Evolutionary conservation across 1,140 invertebrate species (phyloP).

Genomic region (Drosophila hydei): DNA sequence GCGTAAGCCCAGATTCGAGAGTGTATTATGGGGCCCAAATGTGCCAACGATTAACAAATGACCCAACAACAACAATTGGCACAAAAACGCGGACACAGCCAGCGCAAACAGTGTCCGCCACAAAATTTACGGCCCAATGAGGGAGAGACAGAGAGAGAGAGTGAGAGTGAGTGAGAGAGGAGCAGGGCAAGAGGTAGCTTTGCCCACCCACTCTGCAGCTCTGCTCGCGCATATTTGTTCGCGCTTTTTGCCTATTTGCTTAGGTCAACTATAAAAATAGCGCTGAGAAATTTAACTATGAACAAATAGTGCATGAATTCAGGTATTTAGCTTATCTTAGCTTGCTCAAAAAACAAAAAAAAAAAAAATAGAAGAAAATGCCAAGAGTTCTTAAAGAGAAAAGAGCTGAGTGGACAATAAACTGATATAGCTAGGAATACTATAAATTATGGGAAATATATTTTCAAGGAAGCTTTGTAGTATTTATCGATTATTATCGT

Average conservation of each 20-base stretch:
- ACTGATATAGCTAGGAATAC: too few species aligned
- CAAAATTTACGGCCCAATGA: background rate
- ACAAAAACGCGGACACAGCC: conserved; percentile 9
- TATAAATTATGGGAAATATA: too few species aligned
- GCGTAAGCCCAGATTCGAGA: background rate
- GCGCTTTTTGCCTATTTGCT: conserved; percentile 56
- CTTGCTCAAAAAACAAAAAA: too few species aligned
- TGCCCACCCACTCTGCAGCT: too few species aligned
- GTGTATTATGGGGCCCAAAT: background rate
- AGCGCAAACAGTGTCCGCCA: background rate
- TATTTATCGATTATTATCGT: too few species aligned
- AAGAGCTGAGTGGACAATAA: too few species aligned
- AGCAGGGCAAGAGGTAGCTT: too few species aligned
- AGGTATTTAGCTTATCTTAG: background rate
- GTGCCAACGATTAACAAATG: conserved; percentile 1
- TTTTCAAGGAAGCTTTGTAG: too few species aligned
- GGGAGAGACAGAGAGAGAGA: too few species aligned
- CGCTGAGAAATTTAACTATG: conserved; percentile 36
- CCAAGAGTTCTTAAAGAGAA: background rate
- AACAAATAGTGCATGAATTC: conserved; percentile 4
- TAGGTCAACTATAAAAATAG: conserved; percentile 64
- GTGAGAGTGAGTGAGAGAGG: too few species aligned
- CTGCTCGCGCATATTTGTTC: background rate
- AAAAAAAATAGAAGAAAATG: background rate
- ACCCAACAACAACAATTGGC: conserved; percentile 11